Base-by-base conservation (phyloP, 2,113 vertebrate genomes). In the Hippolais icterina region DNA sequence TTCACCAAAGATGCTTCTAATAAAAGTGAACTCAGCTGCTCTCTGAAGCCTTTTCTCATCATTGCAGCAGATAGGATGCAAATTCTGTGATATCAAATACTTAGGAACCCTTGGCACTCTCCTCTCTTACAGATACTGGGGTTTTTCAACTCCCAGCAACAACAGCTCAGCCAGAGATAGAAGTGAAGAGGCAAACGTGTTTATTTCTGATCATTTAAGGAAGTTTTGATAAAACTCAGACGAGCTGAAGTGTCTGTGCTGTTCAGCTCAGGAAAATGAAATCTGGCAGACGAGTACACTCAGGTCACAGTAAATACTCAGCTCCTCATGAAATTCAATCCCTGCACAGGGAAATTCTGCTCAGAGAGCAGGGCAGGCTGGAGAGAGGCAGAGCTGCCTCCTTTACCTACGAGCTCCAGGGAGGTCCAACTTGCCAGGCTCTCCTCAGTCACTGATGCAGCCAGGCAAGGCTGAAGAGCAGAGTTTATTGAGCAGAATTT, bases 21-120 rank as follows among this genome's bases (percentile, higher is more conserved):
- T 90, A 93, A 93, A 87, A 95, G 83, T 37, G 85, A 96, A 87
- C 84, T 89, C 86, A 14, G 90, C 71, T 76, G 68, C 92, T 94
- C 78, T 91, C 64, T 9, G 72, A 89, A 95, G 85, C 78, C 76
- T 89, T 66, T 83, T 75, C 90, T 96, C 96, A 89, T 82, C 94
- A 83, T 60, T 87, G 68, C 82, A 71, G 66, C 76, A 76, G 77
- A 90, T 46, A 25, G 5, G 91, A 85, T 78, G 71, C 87, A 80
- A 93, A 79, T 86, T 68, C 89, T 28, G 64, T 2, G 69, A 71
- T 92, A 74, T 68, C 91, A 91, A 65, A 90, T 12, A 74, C 90
- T 59, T 37, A 35, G 1, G 57, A 76, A 87, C 60, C 31, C 50
- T 35, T 49, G n/a, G 31, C 65, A 64, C 57, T 79, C 71, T 87